Percentiles rank a stretch among this genome's conserved stretches.
These are phyloP conservation scores for Creontiades dilutus DNA, from an alignment of 2,888 invertebrate species.

Conservation along the genomic window DNA sequence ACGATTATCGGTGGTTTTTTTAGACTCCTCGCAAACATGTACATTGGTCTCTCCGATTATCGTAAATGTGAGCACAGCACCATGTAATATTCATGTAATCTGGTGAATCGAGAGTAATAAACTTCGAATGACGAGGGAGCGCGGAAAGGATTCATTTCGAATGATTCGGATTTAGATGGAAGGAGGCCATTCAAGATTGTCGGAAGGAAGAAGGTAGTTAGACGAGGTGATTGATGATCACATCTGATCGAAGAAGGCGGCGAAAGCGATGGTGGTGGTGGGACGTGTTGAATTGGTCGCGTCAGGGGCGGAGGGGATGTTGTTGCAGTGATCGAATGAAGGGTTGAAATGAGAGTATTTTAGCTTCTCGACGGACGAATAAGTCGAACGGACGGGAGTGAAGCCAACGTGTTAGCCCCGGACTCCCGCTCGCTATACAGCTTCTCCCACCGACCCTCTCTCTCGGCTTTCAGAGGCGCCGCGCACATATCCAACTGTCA, in stretches of 20 bases:
- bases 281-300: slow-evolving; percentile 25
- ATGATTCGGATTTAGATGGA: background rate
- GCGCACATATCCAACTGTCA: slow-evolving; percentile 36
- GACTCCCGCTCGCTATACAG: background rate
- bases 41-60: too few species aligned
- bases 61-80: too few species aligned
- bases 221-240: slow-evolving; percentile 3
- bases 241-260: slow-evolving; percentile 25
- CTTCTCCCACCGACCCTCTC: background rate
- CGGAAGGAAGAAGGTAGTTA: slow-evolving; percentile 14
- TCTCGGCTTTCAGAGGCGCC: slow-evolving; percentile 13
- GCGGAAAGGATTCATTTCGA: background rate
- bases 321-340: slow-evolving; percentile 21
- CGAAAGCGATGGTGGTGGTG: background rate
- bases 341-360: slow-evolving; percentile 12
- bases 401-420: slow-evolving; percentile 11
- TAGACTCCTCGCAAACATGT: too few species aligned
- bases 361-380: background rate
- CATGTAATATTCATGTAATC: too few species aligned
- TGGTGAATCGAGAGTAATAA: too few species aligned
- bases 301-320: background rate
- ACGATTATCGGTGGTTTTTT: too few species aligned
- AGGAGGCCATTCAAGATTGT: background rate
- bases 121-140: too few species aligned
- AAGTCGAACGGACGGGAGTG: background rate